Base-by-base conservation (phyloP, 2,797 vertebrate species). In the Pelobates cultripes region DNA sequence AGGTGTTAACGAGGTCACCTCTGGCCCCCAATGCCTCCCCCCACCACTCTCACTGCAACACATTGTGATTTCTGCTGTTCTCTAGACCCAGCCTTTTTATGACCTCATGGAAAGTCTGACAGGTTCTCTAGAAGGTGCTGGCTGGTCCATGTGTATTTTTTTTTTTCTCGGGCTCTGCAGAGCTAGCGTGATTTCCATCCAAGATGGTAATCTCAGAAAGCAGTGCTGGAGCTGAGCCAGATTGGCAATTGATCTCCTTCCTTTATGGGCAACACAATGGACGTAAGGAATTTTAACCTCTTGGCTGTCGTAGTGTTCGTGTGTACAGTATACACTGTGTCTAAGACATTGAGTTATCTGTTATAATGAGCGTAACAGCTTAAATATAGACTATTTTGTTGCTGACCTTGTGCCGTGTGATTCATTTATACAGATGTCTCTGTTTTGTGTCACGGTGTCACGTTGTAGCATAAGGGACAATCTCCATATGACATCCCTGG, bases 81-180 rank as follows among this genome's bases (percentile, higher is more conserved):
- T 78, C 60, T 53, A 73, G 67, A 9, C 43, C 70, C 42, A 73
- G 70, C 45, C 45, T 82, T 68, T 73, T 70, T 74, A 51, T 79
- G 82, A 84, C 72, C 67, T 84, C 72, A 84, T 84, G 82, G 82
- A 84, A 84, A 84, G 72, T 84, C 67, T 84, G 82, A 84, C 77
- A 44, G 72, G 45, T 74, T 47, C 77, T 84, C 55, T 45, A 84
- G 77, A 84, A 84, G 77, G 77, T 84, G 72, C 72, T 84, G 82
- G 72, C 82, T 70, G 66, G 82, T 75, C 77, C 77, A 78, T 70
- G 66, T 68, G 68, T 75, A 78, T 79, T 68, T 79, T 47, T 47
- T 28, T 28, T 47, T 47, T 47, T 73, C 68, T 81, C 13, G 43
- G 51, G 77, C 70, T 71, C 10, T 47, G n/a, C 80, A 82, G 53